phyloP scores from a whole-genome alignment of 2,113 vertebrate genomes.

The Aleadryas rufinucha region DNA sequence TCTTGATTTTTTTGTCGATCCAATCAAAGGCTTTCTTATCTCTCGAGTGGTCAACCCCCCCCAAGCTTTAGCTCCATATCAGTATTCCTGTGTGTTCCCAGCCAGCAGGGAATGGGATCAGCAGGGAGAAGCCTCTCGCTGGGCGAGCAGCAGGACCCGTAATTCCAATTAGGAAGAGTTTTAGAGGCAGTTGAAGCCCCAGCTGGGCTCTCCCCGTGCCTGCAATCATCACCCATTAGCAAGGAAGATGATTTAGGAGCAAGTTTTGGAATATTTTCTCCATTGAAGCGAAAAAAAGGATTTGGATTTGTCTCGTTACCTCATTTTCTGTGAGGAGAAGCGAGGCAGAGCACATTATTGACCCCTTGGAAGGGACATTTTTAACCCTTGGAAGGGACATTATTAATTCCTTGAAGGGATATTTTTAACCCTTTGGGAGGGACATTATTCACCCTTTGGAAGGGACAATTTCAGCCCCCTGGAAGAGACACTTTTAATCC shows the following conservation, averaged over 20 bases:
- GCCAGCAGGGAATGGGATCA: background rate
- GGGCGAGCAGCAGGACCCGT: background rate
- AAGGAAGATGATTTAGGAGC: background rate
- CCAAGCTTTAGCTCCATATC: background rate
- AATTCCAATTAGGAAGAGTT: background rate
- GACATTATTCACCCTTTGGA: background rate
- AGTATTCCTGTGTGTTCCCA: background rate
- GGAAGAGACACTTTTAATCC: too few species aligned
- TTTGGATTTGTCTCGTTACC: background rate
- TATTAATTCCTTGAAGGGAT: too few species aligned
- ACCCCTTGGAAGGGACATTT: background rate
- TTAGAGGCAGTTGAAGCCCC: background rate
- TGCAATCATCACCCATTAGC: background rate
- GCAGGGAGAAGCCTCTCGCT: background rate
- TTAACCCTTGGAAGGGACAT: too few species aligned
- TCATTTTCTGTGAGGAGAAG: background rate
- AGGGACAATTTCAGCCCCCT: too few species aligned
- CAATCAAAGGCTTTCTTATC: background rate
- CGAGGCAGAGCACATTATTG: background rate
- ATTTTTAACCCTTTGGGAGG: fast-evolving
- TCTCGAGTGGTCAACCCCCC: background rate
- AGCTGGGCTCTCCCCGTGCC: background rate
- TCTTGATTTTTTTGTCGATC: background rate
- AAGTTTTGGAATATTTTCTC: background rate
- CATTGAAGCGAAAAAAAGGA: background rate